Evolutionary conservation across 2,113 vertebrate species (phyloP).

Genomic region (Pluvianellus socialis): DNA sequence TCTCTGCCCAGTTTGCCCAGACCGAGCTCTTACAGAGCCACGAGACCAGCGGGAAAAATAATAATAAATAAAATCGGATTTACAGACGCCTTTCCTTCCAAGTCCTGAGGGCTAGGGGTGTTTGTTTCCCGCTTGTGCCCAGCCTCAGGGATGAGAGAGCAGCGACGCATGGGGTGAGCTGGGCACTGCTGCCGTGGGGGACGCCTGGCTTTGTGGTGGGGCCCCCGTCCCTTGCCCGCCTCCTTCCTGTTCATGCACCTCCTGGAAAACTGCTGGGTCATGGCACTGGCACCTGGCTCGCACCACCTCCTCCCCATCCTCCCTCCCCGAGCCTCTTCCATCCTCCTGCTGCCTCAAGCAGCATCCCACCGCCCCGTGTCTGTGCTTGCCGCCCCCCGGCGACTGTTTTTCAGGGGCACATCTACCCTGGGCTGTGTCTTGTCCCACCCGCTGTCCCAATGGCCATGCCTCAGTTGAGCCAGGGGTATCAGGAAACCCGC

Average conservation of each 20-base stretch:
- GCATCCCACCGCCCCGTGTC: not conserved
- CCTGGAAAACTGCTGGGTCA: not conserved
- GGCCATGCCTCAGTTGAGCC: not conserved
- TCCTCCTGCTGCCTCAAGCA: not conserved
- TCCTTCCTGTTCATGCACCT: not conserved
- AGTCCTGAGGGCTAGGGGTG: not conserved
- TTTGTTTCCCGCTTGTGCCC: not conserved
- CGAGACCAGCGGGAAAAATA: not conserved
- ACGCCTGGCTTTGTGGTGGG: accelerated
- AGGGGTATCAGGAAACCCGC: not conserved
- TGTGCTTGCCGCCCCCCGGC: accelerated
- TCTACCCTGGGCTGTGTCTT: not conserved
- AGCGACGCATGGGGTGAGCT: accelerated
- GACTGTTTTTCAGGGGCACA: not conserved
- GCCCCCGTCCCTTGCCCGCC: accelerated
- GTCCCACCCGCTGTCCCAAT: accelerated
- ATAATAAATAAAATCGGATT: not conserved
- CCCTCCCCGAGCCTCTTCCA: not conserved
- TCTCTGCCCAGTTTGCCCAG: accelerated
- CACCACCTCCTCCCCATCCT: not conserved
- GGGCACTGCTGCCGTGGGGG: not conserved
- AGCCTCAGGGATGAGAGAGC: not conserved
- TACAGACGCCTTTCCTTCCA: not conserved
- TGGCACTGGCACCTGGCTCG: not conserved
- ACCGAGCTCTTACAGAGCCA: not conserved